These are phyloP conservation scores for Trissolcus japonicus DNA, from an alignment of 2,888 invertebrate genomes.

Conservation along the genomic window DNA sequence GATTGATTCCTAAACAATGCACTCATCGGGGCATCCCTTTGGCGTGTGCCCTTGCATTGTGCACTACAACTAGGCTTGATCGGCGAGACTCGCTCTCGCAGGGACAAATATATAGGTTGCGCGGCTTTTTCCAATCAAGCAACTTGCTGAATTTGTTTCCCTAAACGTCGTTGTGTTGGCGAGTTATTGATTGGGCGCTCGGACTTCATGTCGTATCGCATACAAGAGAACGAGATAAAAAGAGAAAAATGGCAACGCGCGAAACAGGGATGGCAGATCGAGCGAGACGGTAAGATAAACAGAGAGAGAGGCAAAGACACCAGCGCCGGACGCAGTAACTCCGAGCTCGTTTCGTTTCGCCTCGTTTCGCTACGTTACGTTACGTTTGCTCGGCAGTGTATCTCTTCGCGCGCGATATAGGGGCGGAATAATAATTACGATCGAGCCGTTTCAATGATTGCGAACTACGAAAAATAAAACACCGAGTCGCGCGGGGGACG, in stretches of 20 bases:
- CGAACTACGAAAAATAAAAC: conserved; percentile 59
- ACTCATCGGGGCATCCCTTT: conserved; percentile 59
- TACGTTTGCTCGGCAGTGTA: conserved; percentile 72
- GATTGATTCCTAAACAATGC: conserved; percentile 71
- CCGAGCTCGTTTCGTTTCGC: conserved; percentile 69
- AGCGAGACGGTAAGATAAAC: conserved; percentile 10
- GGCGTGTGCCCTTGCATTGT: conserved; percentile 15
- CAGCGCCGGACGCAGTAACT: conserved; percentile 57
- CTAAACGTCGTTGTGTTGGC: conserved; percentile 68
- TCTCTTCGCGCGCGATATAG: conserved; percentile 71
- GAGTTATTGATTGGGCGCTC: conserved; percentile 70
- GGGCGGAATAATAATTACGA: conserved; percentile 68
- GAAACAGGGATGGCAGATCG: conserved; percentile 13
- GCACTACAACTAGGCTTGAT: conserved; percentile 62
- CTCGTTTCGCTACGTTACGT: conserved; percentile 74
- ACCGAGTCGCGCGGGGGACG: conserved; percentile 29
- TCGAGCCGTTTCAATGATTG: conserved; percentile 63
- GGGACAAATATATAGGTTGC: conserved; percentile 44
- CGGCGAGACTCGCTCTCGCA: conserved; percentile 31
- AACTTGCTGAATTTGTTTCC: conserved; percentile 69
- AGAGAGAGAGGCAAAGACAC: conserved; percentile 41
- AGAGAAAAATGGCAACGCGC: conserved; percentile 40
- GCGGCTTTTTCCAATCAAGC: conserved; percentile 67
- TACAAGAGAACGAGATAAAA: conserved; percentile 46
- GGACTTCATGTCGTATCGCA: conserved; percentile 51